phyloP scores from a whole-genome alignment of 2,888 invertebrate genomes.

The Microdon myrmicae region DNA sequence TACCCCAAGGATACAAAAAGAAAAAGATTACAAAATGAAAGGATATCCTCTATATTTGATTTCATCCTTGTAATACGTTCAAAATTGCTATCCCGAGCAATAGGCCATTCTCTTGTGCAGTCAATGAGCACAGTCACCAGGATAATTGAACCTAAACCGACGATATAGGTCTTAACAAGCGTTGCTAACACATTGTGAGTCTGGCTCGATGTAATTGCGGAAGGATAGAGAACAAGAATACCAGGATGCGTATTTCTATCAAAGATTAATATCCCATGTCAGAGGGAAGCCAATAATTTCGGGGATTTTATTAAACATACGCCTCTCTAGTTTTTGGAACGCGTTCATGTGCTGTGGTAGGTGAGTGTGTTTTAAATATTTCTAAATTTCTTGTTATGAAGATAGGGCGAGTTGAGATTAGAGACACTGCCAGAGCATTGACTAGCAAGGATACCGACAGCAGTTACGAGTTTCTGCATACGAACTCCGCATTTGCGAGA shows the following conservation, averaged over 20 bases:
- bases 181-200: not conserved
- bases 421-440: too few relatives aligned
- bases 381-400: conserved; percentile 22
- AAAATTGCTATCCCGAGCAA: conserved; percentile 30
- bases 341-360: not conserved
- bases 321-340: not conserved
- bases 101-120: conserved; percentile 11
- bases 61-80: not conserved
- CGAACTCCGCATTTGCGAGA: too few relatives aligned
- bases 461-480: too few relatives aligned
- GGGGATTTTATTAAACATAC: conserved; percentile 41
- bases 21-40: too few relatives aligned
- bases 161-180: conserved; percentile 2
- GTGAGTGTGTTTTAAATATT: conserved; percentile 14
- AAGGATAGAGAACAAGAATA: not conserved
- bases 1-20: too few relatives aligned
- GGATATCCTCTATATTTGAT: not conserved
- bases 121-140: conserved; percentile 27
- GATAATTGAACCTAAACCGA: conserved; percentile 15
- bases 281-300: conserved; percentile 47
- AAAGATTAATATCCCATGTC: conserved; percentile 44
- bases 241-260: conserved; percentile 27
- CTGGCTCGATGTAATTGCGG: conserved; percentile 5
- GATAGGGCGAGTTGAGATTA: too few relatives aligned
- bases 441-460: too few relatives aligned